Evolutionary conservation across 2,888 invertebrate species (phyloP).

Genomic region (Megaustenia siamemsis): DNA sequence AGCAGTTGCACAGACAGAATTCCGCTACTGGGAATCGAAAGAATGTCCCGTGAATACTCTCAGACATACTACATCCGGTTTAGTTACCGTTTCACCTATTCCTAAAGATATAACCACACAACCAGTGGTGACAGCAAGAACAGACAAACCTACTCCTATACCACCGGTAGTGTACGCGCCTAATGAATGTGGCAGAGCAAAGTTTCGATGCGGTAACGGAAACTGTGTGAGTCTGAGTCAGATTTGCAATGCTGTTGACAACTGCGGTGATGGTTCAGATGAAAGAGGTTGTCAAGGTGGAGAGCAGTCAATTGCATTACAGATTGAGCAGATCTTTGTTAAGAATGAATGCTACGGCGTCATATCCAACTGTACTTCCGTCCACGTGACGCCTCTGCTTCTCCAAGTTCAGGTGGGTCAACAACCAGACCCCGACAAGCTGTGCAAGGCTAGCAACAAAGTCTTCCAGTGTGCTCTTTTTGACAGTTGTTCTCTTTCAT

Average conservation of each 20-base stretch:
- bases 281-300: neutral
- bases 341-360: slow-evolving; percentile 6
- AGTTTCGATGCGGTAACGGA: neutral
- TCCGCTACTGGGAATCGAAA: slow-evolving; percentile 13
- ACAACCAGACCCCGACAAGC: neutral
- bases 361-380: slow-evolving; percentile 3
- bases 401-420: neutral
- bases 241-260: neutral
- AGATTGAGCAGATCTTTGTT: slow-evolving; percentile 19
- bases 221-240: neutral
- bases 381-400: neutral
- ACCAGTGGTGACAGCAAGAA: neutral
- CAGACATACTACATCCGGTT: neutral
- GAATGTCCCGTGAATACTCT: neutral
- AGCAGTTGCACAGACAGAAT: neutral
- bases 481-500: slow-evolving; percentile 30
- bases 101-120: neutral
- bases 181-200: neutral
- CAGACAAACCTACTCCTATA: too few relatives aligned
- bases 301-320: neutral
- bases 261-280: slow-evolving; percentile 32
- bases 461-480: neutral
- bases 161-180: neutral
- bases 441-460: slow-evolving; percentile 3
- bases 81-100: too few relatives aligned